phyloP scores from a whole-genome alignment of 2,888 invertebrate genomes.

The Polyploca ridens region DNA sequence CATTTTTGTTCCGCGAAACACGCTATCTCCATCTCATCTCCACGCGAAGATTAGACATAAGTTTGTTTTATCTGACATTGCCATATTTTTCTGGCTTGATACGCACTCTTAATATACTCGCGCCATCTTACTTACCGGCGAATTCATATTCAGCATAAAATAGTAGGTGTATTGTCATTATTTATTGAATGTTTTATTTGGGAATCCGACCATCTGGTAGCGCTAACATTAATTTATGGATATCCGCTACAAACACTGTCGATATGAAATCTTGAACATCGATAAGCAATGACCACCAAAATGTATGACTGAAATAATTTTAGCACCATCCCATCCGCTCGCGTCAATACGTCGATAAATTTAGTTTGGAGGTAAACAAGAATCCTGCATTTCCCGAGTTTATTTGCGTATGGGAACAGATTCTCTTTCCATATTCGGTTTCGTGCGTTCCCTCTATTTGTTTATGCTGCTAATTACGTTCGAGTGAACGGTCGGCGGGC shows the following conservation, averaged over 20 bases:
- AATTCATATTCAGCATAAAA: background rate
- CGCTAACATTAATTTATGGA: background rate
- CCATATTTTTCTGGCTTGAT: too few species aligned
- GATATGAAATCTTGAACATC: background rate
- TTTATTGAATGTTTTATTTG: background rate
- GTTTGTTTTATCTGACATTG: too few species aligned
- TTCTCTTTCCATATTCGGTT: conserved; percentile 65
- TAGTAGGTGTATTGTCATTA: background rate
- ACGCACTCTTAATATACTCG: too few species aligned
- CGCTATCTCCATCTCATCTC: too few species aligned
- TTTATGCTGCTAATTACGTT: conserved; percentile 67
- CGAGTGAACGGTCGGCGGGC: conserved; percentile 27
- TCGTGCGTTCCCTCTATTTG: conserved; percentile 34
- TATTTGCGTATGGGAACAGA: conserved; percentile 46
- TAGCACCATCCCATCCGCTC: conserved; percentile 11
- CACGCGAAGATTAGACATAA: too few species aligned
- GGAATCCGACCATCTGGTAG: background rate
- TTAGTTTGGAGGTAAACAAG: conserved; percentile 20
- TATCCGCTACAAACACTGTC: background rate
- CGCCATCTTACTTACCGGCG: too few species aligned
- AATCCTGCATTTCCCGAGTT: conserved; percentile 28
- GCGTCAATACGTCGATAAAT: conserved; percentile 25
- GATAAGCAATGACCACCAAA: conserved; percentile 1
- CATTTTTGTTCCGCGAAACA: too few species aligned
- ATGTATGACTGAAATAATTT: conserved; percentile 14